Conservation (phyloP, 2,113 vertebrate species). For the Bos indicus region DNA sequence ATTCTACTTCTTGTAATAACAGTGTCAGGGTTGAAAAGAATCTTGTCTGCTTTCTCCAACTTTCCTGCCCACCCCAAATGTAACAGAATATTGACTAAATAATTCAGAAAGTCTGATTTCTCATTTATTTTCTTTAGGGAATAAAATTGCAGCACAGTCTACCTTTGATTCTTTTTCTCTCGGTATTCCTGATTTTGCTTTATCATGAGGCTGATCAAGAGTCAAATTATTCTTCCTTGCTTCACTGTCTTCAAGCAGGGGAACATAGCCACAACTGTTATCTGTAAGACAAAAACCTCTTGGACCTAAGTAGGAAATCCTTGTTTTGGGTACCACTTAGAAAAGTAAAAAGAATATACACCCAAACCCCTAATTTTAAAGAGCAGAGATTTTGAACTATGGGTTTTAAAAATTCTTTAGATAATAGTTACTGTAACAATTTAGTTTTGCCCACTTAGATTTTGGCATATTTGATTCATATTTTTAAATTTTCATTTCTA, state of each 20-base stretch:
- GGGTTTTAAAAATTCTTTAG: slow-evolving; percentile 2
- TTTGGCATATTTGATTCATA: not conserved
- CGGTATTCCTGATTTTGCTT: slow-evolving; percentile 74
- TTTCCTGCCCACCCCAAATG: not conserved
- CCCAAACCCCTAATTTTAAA: slow-evolving; percentile 24
- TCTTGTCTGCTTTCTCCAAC: not conserved
- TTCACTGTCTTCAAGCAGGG: slow-evolving; percentile 78
- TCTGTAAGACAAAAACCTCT: slow-evolving; percentile 75
- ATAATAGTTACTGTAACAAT: slow-evolving; percentile 29
- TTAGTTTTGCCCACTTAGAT: not conserved
- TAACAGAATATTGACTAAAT: not conserved
- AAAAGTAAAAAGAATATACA: slow-evolving; percentile 33
- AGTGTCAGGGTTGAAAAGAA: slow-evolving; percentile 1
- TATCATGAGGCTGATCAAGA: slow-evolving; percentile 78
- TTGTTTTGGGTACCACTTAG: not conserved
- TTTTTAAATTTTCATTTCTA: not conserved
- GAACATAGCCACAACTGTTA: slow-evolving; percentile 60
- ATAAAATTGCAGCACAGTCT: not conserved
- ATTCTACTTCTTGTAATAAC: slow-evolving; percentile 10
- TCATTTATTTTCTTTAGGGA: slow-evolving; percentile 16
- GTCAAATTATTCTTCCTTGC: slow-evolving; percentile 71
- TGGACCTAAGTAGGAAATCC: slow-evolving; percentile 23
- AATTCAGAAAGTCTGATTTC: not conserved
- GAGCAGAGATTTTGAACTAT: not conserved
- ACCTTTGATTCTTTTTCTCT: slow-evolving; percentile 83